A percentile compares a stretch with the other conserved stretches of the same genome.
phyloP scores from a whole-genome alignment of 1,140 invertebrate genomes.

The Pachypeltis micranthus region DNA sequence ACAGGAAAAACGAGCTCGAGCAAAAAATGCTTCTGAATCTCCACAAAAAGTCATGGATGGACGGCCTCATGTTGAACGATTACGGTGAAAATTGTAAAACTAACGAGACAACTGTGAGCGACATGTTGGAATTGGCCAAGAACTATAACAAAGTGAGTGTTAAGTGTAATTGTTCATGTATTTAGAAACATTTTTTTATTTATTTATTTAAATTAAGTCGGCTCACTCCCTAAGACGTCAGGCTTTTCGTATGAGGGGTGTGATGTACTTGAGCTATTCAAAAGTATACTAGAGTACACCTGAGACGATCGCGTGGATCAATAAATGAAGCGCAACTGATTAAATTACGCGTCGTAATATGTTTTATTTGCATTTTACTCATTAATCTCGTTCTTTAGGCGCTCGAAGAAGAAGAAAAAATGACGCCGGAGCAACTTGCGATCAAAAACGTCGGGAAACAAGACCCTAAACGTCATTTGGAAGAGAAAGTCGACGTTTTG shows the following conservation, averaged over 20 bases:
- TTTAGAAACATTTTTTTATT: too few relatives aligned
- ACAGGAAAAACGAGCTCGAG: slow-evolving; percentile 96
- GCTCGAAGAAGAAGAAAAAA: slow-evolving; percentile 97
- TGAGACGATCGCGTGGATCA: too few relatives aligned
- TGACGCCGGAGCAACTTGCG: slow-evolving; percentile 98
- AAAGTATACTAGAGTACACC: too few relatives aligned
- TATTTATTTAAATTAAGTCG: too few relatives aligned
- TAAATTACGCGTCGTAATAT: too few relatives aligned
- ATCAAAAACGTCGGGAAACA: slow-evolving; percentile 99
- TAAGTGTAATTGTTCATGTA: too few relatives aligned
- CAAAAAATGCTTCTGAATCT: slow-evolving; percentile 99
- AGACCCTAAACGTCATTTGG: slow-evolving; percentile 98
- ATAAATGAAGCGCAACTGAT: too few relatives aligned
- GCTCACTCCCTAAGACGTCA: too few relatives aligned
- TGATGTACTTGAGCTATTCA: too few relatives aligned
- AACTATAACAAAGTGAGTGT: slow-evolving; percentile 91
- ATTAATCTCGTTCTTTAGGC: slow-evolving; percentile 55
- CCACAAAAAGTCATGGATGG: slow-evolving; percentile 99
- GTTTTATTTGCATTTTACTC: too few relatives aligned
- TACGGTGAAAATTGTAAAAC: slow-evolving; percentile 87
- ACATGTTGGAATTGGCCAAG: slow-evolving; percentile 95
- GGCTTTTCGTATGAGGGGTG: too few relatives aligned
- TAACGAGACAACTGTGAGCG: slow-evolving; percentile 84
- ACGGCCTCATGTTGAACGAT: slow-evolving; percentile 87
- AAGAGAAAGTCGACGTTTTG: slow-evolving; percentile 93